Conservation (phyloP, 1,140 invertebrate genomes). For the Ruditapes philippinarum region DNA sequence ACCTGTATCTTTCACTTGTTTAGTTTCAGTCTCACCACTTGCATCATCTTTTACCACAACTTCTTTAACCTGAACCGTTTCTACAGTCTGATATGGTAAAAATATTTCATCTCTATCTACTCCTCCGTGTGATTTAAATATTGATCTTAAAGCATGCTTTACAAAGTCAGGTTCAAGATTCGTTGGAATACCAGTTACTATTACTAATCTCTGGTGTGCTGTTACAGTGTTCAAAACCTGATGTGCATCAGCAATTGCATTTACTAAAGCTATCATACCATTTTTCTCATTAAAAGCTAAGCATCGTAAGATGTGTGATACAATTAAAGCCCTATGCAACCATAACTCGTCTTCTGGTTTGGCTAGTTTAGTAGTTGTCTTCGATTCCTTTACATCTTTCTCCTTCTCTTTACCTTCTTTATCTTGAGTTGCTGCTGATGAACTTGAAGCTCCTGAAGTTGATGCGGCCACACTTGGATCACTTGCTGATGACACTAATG, state of each 20-base stretch:
- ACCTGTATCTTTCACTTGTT: slow-evolving; percentile 19
- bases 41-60: slow-evolving; percentile 15
- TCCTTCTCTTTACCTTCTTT: slow-evolving; percentile 51
- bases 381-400: slow-evolving; percentile 1
- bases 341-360: slow-evolving; percentile 85
- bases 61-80: slow-evolving; percentile 37
- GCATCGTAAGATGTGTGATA: slow-evolving; percentile 83
- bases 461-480: slow-evolving; percentile 30
- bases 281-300: slow-evolving; percentile 80
- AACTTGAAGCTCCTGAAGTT: slow-evolving; percentile 40
- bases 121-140: slow-evolving; percentile 81
- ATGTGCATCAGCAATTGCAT: slow-evolving; percentile 81
- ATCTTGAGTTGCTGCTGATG: slow-evolving; percentile 6
- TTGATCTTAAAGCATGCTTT: slow-evolving; percentile 75
- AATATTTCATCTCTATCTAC: slow-evolving; percentile 82
- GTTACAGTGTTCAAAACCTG: slow-evolving; percentile 76
- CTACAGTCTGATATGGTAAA: slow-evolving; percentile 70
- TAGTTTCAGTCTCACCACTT: slow-evolving; percentile 35
- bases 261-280: slow-evolving; percentile 76
- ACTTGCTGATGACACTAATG: slow-evolving; percentile 46
- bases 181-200: slow-evolving; percentile 84
- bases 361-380: slow-evolving; percentile 40
- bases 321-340: slow-evolving; percentile 82
- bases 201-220: slow-evolving; percentile 81
- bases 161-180: slow-evolving; percentile 73